These are phyloP conservation scores for Taxidea taxus DNA, from an alignment of 2,113 vertebrate genomes.

Conservation along the genomic window DNA sequence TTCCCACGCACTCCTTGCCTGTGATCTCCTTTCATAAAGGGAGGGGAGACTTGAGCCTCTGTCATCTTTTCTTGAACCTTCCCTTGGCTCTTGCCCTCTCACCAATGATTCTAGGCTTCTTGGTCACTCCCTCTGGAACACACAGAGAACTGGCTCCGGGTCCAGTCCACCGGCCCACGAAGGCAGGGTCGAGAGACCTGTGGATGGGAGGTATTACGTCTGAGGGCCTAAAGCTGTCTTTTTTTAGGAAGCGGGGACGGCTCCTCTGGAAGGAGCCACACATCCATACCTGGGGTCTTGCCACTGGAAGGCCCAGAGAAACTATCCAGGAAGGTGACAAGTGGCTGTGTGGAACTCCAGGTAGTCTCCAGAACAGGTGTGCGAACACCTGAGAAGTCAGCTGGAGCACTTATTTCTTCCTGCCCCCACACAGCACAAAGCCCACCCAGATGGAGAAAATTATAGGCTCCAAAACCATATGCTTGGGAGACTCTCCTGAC, in stretches of 20 bases:
- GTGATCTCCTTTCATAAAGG: not conserved
- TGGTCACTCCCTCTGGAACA: not conserved
- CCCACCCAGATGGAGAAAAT: not conserved
- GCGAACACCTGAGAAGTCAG: not conserved
- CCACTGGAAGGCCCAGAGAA: not conserved
- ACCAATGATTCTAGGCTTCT: not conserved
- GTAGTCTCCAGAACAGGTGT: not conserved
- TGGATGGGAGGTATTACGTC: not conserved
- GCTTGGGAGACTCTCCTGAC: not conserved
- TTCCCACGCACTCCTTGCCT: not conserved
- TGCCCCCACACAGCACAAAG: not conserved
- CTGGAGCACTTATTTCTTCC: not conserved
- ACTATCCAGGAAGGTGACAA: not conserved
- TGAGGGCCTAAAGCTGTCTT: not conserved
- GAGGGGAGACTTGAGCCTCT: not conserved
- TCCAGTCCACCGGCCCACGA: not conserved
- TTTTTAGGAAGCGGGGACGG: not conserved
- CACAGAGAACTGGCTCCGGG: not conserved
- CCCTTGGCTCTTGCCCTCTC: not conserved
- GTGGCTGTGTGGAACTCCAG: too few relatives aligned
- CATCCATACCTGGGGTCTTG: not conserved
- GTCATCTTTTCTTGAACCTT: not conserved
- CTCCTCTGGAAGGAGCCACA: not conserved
- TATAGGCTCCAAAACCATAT: not conserved
- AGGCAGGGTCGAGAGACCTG: not conserved